Percentiles rank a stretch among this genome's conserved stretches.
Evolutionary conservation across 2,888 invertebrate genomes (phyloP).

Genomic region (Syrphus vitripennis): DNA sequence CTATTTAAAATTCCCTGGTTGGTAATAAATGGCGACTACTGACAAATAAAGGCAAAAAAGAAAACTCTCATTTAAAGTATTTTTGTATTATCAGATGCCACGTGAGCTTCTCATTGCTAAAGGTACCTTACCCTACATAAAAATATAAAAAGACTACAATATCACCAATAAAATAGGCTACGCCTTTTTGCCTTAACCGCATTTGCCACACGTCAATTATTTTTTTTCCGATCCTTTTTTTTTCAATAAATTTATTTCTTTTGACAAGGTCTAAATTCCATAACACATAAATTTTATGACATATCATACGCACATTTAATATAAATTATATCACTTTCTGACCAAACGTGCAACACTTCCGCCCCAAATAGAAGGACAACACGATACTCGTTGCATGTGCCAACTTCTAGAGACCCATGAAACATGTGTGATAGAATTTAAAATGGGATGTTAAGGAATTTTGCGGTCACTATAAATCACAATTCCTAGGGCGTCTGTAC

Average conservation of each 20-base stretch:
- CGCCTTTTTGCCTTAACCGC: neutral
- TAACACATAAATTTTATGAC: slow-evolving; percentile 56
- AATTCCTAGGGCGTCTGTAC: neutral
- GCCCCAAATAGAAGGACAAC: slow-evolving; percentile 16
- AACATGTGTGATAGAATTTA: neutral
- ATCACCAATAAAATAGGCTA: neutral
- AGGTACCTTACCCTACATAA: neutral
- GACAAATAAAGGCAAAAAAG: neutral
- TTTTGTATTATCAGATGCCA: neutral
- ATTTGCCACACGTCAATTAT: slow-evolving; percentile 47
- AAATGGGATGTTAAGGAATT: slow-evolving; percentile 36
- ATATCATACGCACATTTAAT: slow-evolving; percentile 50
- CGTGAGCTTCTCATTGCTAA: neutral
- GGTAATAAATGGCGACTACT: neutral
- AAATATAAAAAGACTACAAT: neutral
- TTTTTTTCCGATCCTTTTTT: neutral
- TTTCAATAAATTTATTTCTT: slow-evolving; percentile 17
- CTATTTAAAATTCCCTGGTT: too few relatives aligned
- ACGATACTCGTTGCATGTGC: neutral
- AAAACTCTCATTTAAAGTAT: neutral
- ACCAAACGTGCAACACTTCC: slow-evolving; percentile 53
- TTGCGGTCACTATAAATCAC: slow-evolving; percentile 68
- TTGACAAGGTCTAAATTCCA: slow-evolving; percentile 11
- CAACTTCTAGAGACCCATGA: neutral
- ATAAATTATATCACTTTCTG: slow-evolving; percentile 48